Conservation (phyloP, 2,888 invertebrate species). For the Masnerella sp. region DNA sequence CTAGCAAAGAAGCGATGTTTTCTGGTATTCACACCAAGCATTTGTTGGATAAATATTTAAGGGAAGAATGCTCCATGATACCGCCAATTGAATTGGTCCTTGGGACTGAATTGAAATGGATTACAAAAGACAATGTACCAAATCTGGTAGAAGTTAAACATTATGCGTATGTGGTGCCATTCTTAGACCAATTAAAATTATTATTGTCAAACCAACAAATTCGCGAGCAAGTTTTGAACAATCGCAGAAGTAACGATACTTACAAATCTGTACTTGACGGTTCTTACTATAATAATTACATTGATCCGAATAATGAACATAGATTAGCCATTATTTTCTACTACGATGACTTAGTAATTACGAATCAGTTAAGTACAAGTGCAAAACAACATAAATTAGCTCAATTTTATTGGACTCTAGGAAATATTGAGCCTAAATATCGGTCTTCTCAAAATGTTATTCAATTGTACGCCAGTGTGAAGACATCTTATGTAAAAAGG, state of each 20-base stretch:
- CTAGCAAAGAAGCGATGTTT: not conserved
- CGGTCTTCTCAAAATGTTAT: not conserved
- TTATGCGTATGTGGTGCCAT: conserved; percentile 51
- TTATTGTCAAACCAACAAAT: conserved; percentile 9
- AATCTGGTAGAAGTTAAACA: conserved; percentile 26
- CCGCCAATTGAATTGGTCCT: not conserved
- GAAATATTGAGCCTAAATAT: not conserved
- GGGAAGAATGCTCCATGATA: conserved; percentile 9
- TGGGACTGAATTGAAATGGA: conserved; percentile 5
- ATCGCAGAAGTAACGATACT: not conserved
- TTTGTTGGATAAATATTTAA: conserved; percentile 15
- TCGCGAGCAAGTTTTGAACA: too few species aligned
- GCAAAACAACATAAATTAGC: conserved; percentile 19
- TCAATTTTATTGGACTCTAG: conserved; percentile 24
- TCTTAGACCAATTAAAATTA: conserved; percentile 43
- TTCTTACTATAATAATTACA: not conserved
- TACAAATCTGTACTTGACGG: conserved; percentile 9
- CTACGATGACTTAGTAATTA: conserved; percentile 2
- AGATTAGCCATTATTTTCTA: conserved; percentile 1
- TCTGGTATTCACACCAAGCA: not conserved
- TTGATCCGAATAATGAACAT: not conserved
- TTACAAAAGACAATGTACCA: conserved; percentile 1
- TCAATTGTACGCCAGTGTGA: not conserved
- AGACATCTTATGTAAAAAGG: not conserved
- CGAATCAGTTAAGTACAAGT: conserved; percentile 21